Conservation (phyloP, 2,797 vertebrate genomes). For the Cyclopterus lumpus region DNA sequence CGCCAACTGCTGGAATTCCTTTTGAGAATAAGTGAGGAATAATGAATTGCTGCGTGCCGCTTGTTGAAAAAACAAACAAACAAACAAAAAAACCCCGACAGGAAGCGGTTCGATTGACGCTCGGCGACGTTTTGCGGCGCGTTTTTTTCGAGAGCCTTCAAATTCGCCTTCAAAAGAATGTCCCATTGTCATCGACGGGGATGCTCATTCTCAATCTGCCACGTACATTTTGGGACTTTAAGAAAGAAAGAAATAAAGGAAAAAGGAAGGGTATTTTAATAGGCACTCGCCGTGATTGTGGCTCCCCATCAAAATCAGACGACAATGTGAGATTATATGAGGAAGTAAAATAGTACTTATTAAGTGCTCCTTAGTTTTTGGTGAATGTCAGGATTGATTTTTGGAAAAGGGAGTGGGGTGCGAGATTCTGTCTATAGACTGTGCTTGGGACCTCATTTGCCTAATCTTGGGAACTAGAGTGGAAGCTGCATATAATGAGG, state of each 20-base stretch:
- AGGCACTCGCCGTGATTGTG: constrained; percentile 31
- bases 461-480: constrained; percentile 90
- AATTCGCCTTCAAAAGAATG: constrained; percentile 61
- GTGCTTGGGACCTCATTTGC: constrained; percentile 85
- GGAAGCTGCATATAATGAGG: constrained; percentile 87
- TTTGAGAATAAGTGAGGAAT: constrained; percentile 45
- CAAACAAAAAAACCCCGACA: no score
- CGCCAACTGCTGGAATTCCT: constrained; percentile 15
- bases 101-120: constrained; percentile 55
- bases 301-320: constrained; percentile 28
- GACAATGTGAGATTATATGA: constrained; percentile 23
- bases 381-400: constrained; percentile 63
- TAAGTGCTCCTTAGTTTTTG: constrained; percentile 49
- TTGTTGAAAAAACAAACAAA: constrained; percentile 32
- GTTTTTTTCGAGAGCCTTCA: constrained; percentile 47
- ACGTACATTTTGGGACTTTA: constrained; percentile 9
- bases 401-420: constrained; percentile 71
- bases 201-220: constrained; percentile 44
- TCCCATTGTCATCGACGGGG: constrained; percentile 51
- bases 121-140: constrained; percentile 58
- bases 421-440: constrained; percentile 77
- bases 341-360: constrained; percentile 53
- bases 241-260: background rate
- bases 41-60: constrained; percentile 33
- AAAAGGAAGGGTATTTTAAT: constrained; percentile 11